Evolutionary conservation across 2,888 invertebrate species (phyloP), one percentile per base, ranked within the genome.

Genomic region (Noctua janthina): DNA sequence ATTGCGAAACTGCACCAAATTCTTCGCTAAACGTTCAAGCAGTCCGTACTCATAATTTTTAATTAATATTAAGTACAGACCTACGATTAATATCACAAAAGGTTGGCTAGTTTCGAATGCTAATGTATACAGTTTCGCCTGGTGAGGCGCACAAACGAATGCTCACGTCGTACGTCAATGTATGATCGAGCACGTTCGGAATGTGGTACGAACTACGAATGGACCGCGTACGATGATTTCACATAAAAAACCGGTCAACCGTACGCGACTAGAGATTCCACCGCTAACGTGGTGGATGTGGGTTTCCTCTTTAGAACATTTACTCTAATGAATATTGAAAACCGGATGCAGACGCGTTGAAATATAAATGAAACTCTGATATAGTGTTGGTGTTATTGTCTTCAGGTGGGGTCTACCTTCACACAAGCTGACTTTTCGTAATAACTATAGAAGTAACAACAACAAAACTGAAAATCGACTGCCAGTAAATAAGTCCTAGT

Each of bases 141-240:
- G 73, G 79, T 80, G 83, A 85, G 77, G 83, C 85, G 86, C 85
- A 82, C 87, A 82, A 77, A 78, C 89, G 76, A 84, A 81, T 88
- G 88, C 82, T 83, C 84, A 84, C 78, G 84, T 79, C 83, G 81
- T 76, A 73, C 86, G 87, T 85, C 89, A 88, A 87, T 90, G 86
- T 91, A 92, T 91, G 90, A 91, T 88, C 86, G 83, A 84, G 88
- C 92, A 92, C 92, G 92, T 89, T 83, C 87, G 84, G 87, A 84
- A 85, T 87, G 85, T 77, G 72, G 78, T 79, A 84, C 84, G 81
- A 81, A 79, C 54, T 70, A 84, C 74, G 81, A 84, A 81, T 76
- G 73, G 79, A 78, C 74, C 66, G 68, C 76, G 80, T 76, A 68
- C 82, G 71, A 88, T 85, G 82, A 81, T 89, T 84, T 76, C 82